phyloP scores from a whole-genome alignment of 2,797 vertebrate species.

The Gastrophryne carolinensis region DNA sequence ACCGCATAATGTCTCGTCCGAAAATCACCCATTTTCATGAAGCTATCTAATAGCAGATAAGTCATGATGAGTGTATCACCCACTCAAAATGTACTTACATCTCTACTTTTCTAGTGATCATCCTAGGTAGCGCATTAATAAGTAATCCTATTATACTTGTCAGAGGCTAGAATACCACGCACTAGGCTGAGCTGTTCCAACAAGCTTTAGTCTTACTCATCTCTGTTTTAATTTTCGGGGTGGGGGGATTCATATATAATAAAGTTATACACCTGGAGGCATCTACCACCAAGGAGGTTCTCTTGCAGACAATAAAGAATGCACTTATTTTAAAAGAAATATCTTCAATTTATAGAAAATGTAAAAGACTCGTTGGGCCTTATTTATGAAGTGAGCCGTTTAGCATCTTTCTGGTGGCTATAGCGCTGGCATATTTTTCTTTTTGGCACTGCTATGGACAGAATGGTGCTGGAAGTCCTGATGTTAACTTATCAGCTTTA shows the following conservation, averaged over 20 bases:
- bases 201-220: slow-evolving; percentile 12
- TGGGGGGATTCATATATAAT: not conserved
- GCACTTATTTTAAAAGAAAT: no score
- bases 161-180: slow-evolving; percentile 18
- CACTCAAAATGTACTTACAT: slow-evolving; percentile 38
- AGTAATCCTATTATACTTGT: slow-evolving; percentile 39
- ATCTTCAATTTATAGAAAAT: no score
- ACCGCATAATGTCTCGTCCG: slow-evolving; percentile 19
- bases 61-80: slow-evolving; percentile 37
- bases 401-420: no score
- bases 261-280: not conserved
- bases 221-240: not conserved
- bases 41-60: slow-evolving; percentile 18
- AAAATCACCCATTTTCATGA: slow-evolving; percentile 18
- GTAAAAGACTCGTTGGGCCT: no score
- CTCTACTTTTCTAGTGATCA: slow-evolving; percentile 7
- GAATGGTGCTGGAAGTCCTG: no score
- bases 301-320: no score
- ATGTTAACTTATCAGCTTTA: no score
- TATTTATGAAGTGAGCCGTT: no score
- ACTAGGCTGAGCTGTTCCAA: not conserved
- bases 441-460: no score
- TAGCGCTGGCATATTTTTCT: no score
- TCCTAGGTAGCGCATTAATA: slow-evolving; percentile 26
- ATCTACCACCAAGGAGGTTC: not conserved